A percentile compares a stretch with the other conserved stretches of the same genome.
phyloP scores from a whole-genome alignment of 2,888 invertebrate species.

The Drosophila kokeensis region DNA sequence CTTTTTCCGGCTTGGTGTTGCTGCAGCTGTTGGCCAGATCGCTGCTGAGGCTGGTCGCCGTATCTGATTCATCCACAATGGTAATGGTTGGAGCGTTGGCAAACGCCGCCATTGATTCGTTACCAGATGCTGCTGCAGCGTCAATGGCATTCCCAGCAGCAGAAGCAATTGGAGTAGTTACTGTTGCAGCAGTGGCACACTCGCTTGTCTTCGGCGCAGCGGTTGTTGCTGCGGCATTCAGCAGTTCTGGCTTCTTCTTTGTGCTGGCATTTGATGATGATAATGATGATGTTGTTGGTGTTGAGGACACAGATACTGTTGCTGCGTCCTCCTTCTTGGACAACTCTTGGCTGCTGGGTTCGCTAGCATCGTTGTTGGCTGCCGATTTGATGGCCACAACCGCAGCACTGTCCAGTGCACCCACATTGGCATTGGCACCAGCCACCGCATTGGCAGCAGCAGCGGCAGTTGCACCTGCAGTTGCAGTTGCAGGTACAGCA shows the following conservation, averaged over 20 bases:
- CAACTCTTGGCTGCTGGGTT: conserved; percentile 31
- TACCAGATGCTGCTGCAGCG: conserved; percentile 1
- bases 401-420: background rate
- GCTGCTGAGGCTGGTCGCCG: conserved; percentile 63
- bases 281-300: background rate
- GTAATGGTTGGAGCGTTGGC: conserved; percentile 65
- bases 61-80: conserved; percentile 85
- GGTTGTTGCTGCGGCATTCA: conserved; percentile 2
- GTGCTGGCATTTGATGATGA: conserved; percentile 2
- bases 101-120: conserved; percentile 36
- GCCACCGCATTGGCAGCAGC: conserved; percentile 3
- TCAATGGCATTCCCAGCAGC: conserved; percentile 11
- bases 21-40: conserved; percentile 47
- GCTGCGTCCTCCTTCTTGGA: conserved; percentile 60
- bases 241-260: conserved; percentile 56
- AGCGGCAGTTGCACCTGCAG: background rate
- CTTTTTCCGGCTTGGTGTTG: conserved; percentile 40
- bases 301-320: background rate
- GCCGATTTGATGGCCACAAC: conserved; percentile 20
- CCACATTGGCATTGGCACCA: conserved; percentile 3
- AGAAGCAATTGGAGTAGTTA: background rate
- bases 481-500: conserved; percentile 2
- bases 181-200: conserved; percentile 1
- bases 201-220: conserved; percentile 21
- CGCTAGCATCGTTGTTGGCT: conserved; percentile 24